Base-by-base conservation (phyloP, 2,888 invertebrate species). In the Drosophila silvestris region DNA sequence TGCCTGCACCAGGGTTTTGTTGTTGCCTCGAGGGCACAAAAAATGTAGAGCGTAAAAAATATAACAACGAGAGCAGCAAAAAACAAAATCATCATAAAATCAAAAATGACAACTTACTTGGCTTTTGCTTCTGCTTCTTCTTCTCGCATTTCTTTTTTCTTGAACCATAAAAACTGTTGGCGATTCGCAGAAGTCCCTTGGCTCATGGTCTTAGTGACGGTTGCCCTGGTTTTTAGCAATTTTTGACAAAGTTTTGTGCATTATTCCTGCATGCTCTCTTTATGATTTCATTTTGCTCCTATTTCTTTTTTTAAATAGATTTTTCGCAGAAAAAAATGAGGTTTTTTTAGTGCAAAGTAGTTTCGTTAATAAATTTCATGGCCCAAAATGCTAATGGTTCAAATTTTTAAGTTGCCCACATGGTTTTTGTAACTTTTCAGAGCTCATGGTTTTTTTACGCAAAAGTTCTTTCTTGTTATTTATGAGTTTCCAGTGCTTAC, bases 11-110 rank as follows among this genome's bases (percentile, higher is more conserved):
- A 2, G 35, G 44, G 19, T n/a, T 63, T 58, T 56, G 53, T 32
- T 32, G n/a, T 22, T 51, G 47, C 56, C 64, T 54, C 41, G 44
- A 32, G 53, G 61, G 63, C 66, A 57, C 65, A 65, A 78, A 75
- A 84, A 89, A 90, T 91, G 71, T 91, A 91, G 89, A 89, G 91
- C 91, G 90, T 91, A 89, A 91, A 91, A 91, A 91, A 91, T 91
- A 84, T 81, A 90, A 91, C 89, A 89, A 79, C 82, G 64, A 89
- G 89, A 80, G 84, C 89, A 82, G 51, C 62, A 63, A 61, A 79
- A 86, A 70, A 82, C 70, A 68, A 74, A 69, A 70, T 83, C 89
- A 85, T 76, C 85, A 85, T 88, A 83, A 90, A 81, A 74, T 44
- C 69, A 60, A 67, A 73, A 68, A 58, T 80, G 75, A 85, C 89